Evolutionary conservation across 2,113 vertebrate genomes (phyloP), one percentile per base, ranked within the genome.

Genomic region (Protomyctophum bolini): DNA sequence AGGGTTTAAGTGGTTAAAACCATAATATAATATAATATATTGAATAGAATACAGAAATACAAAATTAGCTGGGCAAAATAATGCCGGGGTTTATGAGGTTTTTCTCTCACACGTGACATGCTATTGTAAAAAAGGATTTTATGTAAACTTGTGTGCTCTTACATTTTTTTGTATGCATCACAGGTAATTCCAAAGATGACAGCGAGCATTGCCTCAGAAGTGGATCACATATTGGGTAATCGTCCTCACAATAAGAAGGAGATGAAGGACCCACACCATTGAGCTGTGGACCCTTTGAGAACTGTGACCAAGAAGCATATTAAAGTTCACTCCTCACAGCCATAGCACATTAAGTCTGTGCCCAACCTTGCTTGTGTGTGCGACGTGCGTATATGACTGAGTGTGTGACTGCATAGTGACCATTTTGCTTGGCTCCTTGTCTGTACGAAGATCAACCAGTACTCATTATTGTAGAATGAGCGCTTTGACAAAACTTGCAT

Each of bases 121-220:
- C 2, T 33, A 33, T 33, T 33, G 33, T 33, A 33, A 41, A 41
- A 41, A 21, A 1, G 21, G 21, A 21, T 21, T 21, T 21, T 9
- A 46, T 58, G 29, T 21, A 12, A 59, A 28, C 45, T 9, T 2
- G 8, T 66, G 21, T 66, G 21, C 1, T 62, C 48, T 63, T 48
- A 67, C 6, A 2, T 59, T 15, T 15, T 12, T 65, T 62, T 77
- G 11, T 74, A 61, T 66, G 45, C 14, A 66, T 12, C 66, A 54
- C 83, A 98, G 97, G 97, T 99, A 70, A 96, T 99, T 92, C 94
- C 98, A 91, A 99, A 99, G 94, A 97, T 99, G 94, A 98, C 96
- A 12, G 91, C 96, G 62, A 94, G 96, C 0, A 94, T 98, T 60
- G 96, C 96, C 46, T 91, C 94, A 0, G 97, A 99, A 73, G 94